Evolutionary conservation across 2,797 vertebrate genomes (phyloP), one percentile per base, ranked within the genome.

Genomic region (Danionella dracula): DNA sequence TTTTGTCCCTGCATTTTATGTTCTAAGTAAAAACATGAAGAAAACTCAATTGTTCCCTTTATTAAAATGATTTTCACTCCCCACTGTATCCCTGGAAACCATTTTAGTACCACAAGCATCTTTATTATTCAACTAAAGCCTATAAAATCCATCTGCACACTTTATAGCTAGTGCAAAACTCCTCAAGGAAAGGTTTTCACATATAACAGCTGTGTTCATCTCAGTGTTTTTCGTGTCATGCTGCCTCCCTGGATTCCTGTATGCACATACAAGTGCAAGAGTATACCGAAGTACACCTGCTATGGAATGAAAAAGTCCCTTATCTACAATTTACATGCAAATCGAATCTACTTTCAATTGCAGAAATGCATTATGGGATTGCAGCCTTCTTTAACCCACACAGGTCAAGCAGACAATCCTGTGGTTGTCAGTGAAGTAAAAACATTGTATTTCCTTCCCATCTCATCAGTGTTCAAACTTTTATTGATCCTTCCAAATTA

Each of bases 251-350:
- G 32, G 23, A 11, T 53, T 13, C 19, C n/a, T 29, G 15, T 8
- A 41, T 49, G 42, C 20, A 29, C 46, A 21, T 51, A 40, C 38
- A 34, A 16, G 55, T 53, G 62, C 38, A 42, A 13, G 23, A 60
- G 48, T 45, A n/a, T 60, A 53, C 35, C 13, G 42, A 50, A 29
- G 31, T 53, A 48, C 53, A 66, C 64, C 64, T 66, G 53, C 53
- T 57, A 21, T 49, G 34, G 34, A 66, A 66, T 21, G 34, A 41
- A 56, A 66, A 66, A 57, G 31, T 66, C 53, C 44, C 64, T 40
- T 49, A 23, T 66, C 21, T 66, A 53, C 53, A 57, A 57, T 66
- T 66, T 57, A 40, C 64, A 66, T 66, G 64, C 42, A 66, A 66
- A 66, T 66, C 21, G 20, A 29, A 50, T 58, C 38, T 44, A 51